phyloP scores from a whole-genome alignment of 2,113 vertebrate species.

The Ochotona princeps region DNA sequence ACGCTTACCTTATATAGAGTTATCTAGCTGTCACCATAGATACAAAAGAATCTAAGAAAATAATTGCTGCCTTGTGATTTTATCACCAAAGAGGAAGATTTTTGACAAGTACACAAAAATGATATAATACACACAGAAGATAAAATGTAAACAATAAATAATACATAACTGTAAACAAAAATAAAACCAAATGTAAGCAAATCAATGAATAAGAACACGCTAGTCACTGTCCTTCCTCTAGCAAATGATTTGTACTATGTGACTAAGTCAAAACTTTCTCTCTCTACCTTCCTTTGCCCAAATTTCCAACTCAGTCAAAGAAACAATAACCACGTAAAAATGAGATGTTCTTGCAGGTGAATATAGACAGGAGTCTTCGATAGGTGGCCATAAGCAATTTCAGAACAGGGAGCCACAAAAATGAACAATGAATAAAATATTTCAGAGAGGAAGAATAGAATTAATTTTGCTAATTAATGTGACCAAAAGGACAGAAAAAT shows the following conservation, averaged over 20 bases:
- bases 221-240: background rate
- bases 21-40: conserved; percentile 7
- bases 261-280: background rate
- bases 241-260: background rate
- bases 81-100: conserved; percentile 22
- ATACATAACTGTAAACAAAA: too few relatives aligned
- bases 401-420: background rate
- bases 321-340: background rate
- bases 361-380: background rate
- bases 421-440: background rate
- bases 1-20: background rate
- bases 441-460: background rate
- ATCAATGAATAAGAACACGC: background rate
- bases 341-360: background rate
- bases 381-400: background rate
- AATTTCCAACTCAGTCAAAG: background rate
- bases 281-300: background rate
- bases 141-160: background rate
- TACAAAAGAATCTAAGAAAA: conserved; percentile 46
- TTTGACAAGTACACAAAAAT: conserved; percentile 35
- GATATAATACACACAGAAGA: background rate
- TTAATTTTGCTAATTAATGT: background rate
- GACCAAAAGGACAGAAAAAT: background rate
- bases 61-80: conserved; percentile 43
- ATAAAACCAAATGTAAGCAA: conserved; percentile 22